Conservation (phyloP, 2,888 invertebrate species). For the Tuta absoluta region DNA sequence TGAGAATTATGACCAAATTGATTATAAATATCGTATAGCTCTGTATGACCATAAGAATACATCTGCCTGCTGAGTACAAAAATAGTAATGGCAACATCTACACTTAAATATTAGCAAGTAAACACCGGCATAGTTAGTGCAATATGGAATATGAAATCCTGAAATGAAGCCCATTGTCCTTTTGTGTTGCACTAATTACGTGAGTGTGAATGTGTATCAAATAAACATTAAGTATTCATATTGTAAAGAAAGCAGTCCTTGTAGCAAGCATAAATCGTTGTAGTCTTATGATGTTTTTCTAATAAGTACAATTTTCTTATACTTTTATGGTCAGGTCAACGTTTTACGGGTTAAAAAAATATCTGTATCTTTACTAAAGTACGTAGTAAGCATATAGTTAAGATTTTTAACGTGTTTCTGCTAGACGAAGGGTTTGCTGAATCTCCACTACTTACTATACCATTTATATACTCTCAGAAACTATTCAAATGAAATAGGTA, state of each 20-base stretch:
- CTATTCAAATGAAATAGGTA: background rate
- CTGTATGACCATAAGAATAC: constrained; percentile 21
- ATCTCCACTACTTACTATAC: background rate
- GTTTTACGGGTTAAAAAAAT: background rate
- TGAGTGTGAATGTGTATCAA: constrained; percentile 32
- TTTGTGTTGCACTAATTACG: background rate
- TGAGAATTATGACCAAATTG: background rate
- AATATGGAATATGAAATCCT: background rate
- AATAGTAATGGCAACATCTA: constrained; percentile 49
- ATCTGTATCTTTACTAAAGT: background rate
- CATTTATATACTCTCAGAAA: background rate
- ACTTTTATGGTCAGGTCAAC: background rate
- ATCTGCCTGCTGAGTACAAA: constrained; percentile 43
- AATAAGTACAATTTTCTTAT: background rate
- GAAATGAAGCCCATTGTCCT: background rate
- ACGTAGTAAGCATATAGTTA: background rate
- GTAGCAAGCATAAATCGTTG: constrained; percentile 61
- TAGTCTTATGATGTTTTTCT: constrained; percentile 39
- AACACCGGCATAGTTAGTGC: background rate
- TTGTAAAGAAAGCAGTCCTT: constrained; percentile 57
- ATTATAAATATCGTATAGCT: constrained; percentile 7
- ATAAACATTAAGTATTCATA: constrained; percentile 43
- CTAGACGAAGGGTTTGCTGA: background rate
- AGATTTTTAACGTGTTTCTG: background rate
- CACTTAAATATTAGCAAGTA: constrained; percentile 47